phyloP scores from a whole-genome alignment of 2,797 vertebrate species.

The Macropus fuliginosus region DNA sequence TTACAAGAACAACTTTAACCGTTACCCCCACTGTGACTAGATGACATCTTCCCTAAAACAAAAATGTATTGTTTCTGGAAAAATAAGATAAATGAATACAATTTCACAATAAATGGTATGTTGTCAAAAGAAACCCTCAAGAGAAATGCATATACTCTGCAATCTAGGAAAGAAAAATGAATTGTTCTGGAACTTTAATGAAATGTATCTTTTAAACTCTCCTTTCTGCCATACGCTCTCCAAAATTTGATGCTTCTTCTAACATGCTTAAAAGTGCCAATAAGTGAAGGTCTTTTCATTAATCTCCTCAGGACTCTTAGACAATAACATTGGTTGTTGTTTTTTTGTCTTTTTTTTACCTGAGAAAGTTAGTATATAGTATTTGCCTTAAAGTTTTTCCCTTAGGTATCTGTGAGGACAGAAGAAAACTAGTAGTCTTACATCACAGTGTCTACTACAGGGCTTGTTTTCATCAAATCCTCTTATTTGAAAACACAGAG shows the following conservation, averaged over 20 bases:
- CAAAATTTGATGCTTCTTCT: conserved; percentile 13
- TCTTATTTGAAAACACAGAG: neutral
- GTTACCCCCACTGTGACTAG: neutral
- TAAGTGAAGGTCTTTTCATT: neutral
- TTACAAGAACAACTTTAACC: neutral
- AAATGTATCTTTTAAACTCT: conserved; percentile 20
- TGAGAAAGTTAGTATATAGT: neutral
- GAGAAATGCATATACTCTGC: conserved; percentile 25
- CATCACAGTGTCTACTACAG: neutral
- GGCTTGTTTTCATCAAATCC: neutral
- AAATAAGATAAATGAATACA: conserved; percentile 62
- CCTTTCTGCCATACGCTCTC: neutral
- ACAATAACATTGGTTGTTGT: neutral
- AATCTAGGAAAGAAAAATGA: conserved; percentile 54
- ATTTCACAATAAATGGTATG: conserved; percentile 54
- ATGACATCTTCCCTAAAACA: conserved; percentile 3
- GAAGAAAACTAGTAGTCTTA: neutral
- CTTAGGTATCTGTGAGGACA: neutral
- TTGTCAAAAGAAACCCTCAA: conserved; percentile 17
- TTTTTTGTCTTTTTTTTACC: no score
- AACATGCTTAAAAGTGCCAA: neutral
- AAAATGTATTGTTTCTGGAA: conserved; percentile 56
- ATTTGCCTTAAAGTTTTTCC: neutral
- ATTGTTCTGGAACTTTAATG: conserved; percentile 40
- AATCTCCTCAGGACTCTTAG: neutral